Conservation (phyloP, 1,140 invertebrate genomes). For the Hylaeus volcanicus region DNA sequence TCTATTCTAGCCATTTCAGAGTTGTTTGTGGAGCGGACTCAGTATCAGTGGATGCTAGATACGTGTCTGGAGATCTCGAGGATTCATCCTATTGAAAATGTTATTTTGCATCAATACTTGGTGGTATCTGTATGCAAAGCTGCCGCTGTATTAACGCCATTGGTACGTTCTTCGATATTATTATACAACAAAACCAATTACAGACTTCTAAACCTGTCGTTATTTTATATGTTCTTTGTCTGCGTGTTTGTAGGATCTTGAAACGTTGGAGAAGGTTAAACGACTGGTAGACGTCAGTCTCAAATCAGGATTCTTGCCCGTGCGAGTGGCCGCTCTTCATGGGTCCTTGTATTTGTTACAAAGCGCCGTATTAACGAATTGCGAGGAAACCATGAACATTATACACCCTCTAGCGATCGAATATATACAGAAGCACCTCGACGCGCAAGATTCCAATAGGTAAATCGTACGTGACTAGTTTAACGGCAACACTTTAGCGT, state of each 20-base stretch:
- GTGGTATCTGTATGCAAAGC: slow-evolving; percentile 87
- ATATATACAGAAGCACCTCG: slow-evolving; percentile 86
- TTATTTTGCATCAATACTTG: slow-evolving; percentile 86
- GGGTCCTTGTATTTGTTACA: slow-evolving; percentile 89
- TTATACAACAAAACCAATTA: no score
- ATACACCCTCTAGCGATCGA: slow-evolving; percentile 85
- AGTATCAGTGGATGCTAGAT: slow-evolving; percentile 89
- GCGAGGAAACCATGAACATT: slow-evolving; percentile 83
- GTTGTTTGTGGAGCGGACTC: slow-evolving; percentile 85
- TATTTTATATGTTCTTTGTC: not conserved
- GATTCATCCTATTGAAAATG: slow-evolving; percentile 85
- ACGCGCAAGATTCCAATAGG: slow-evolving; percentile 78
- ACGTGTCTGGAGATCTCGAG: slow-evolving; percentile 84
- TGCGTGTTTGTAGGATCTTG: slow-evolving; percentile 72
- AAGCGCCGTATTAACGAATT: slow-evolving; percentile 83
- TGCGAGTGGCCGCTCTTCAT: slow-evolving; percentile 86
- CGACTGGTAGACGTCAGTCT: slow-evolving; percentile 84
- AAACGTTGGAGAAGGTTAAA: slow-evolving; percentile 83
- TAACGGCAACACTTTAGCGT: not conserved
- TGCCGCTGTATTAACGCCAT: slow-evolving; percentile 83
- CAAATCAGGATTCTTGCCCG: slow-evolving; percentile 84
- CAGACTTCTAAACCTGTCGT: not conserved
- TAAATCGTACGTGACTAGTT: slow-evolving; percentile 63
- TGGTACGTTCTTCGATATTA: slow-evolving; percentile 78
- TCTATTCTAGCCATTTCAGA: slow-evolving; percentile 87